phyloP scores from a whole-genome alignment of 2,797 vertebrate genomes.

The Melanogrammus aeglefinus region DNA sequence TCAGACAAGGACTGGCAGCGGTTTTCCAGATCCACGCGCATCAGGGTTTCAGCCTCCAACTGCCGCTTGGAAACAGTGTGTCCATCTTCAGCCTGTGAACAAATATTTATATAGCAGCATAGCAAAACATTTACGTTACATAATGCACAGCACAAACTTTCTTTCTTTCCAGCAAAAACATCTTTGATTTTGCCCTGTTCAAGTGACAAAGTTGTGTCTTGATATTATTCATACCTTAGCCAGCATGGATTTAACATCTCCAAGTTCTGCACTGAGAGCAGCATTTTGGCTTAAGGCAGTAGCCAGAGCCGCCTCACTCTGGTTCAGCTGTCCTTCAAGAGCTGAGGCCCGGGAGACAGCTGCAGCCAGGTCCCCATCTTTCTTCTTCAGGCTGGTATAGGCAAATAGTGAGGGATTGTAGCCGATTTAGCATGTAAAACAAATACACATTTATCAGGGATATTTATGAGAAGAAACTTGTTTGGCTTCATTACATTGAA shows the following conservation, averaged over 20 bases:
- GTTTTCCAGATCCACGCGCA: slow-evolving; percentile 94
- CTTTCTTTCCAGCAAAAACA: no score
- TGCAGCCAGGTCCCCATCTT: slow-evolving; percentile 81
- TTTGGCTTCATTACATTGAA: no score
- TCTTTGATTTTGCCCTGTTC: not conserved
- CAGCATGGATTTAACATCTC: slow-evolving; percentile 81
- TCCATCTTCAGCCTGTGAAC: slow-evolving; percentile 69
- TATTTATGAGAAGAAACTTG: not conserved
- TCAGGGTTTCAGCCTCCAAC: slow-evolving; percentile 91
- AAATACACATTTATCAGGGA: not conserved
- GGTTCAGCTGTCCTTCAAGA: slow-evolving; percentile 84
- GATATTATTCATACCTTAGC: slow-evolving; percentile 73
- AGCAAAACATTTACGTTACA: not conserved
- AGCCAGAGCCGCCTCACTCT: slow-evolving; percentile 83
- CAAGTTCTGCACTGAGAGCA: slow-evolving; percentile 78
- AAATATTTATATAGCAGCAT: not conserved
- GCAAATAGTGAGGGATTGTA: not conserved
- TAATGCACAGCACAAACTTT: not conserved
- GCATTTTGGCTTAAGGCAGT: slow-evolving; percentile 83
- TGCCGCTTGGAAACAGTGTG: slow-evolving; percentile 90
- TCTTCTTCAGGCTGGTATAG: slow-evolving; percentile 83
- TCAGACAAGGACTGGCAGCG: slow-evolving; percentile 91
- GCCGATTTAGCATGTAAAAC: not conserved
- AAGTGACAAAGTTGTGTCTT: not conserved
- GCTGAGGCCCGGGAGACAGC: slow-evolving; percentile 82